A percentile compares a stretch with the other conserved stretches of the same genome.
phyloP scores from a whole-genome alignment of 2,113 vertebrate species.

The Ancistrus triradiatus region DNA sequence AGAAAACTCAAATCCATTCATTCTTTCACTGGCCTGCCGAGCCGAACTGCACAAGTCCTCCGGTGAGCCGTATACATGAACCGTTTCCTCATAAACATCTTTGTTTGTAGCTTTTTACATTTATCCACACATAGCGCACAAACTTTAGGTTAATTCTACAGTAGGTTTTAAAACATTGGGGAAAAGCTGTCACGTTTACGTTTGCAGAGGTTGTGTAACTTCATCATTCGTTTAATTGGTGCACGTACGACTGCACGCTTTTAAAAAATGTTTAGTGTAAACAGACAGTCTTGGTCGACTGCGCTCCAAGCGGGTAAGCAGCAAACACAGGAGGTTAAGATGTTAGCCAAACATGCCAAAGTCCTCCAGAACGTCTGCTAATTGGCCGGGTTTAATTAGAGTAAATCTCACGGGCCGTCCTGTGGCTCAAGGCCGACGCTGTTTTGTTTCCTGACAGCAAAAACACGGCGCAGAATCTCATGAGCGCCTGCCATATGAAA shows the following conservation, averaged over 20 bases:
- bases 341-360: constrained; percentile 26
- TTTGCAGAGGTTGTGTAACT: no score
- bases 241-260: no score
- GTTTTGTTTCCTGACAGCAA: constrained; percentile 30
- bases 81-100: no score
- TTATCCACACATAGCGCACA: no score
- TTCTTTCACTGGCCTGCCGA: constrained; percentile 73
- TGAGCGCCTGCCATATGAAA: constrained; percentile 20
- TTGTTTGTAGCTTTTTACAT: no score
- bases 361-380: constrained; percentile 15
- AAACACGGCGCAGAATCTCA: constrained; percentile 6
- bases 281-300: neutral
- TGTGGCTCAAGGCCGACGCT: constrained; percentile 17
- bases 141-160: no score
- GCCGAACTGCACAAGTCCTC: constrained; percentile 68
- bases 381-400: constrained; percentile 35
- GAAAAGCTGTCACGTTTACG: no score
- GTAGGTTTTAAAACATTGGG: no score
- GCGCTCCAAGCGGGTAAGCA: constrained; percentile 1
- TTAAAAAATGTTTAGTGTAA: no score
- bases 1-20: constrained; percentile 63
- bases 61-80: constrained; percentile 61
- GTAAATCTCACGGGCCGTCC: constrained; percentile 24
- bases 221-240: no score
- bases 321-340: constrained; percentile 12